Percentiles rank a stretch among this genome's conserved stretches.
Conservation (phyloP, 1,140 invertebrate species). For the Drosophila truncata region DNA sequence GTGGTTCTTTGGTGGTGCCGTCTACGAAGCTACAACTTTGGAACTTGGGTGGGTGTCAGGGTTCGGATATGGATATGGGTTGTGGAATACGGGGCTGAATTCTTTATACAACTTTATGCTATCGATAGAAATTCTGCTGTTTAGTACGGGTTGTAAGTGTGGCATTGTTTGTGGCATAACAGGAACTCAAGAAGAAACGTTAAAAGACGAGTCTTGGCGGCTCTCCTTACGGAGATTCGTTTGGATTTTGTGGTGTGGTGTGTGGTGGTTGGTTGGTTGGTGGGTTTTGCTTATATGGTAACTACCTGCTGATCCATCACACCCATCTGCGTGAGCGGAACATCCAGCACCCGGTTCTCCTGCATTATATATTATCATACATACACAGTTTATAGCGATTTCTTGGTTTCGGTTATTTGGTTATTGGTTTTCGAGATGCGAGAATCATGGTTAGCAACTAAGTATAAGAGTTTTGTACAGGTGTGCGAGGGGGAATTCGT, state of each 20-base stretch:
- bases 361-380: conserved; percentile 78
- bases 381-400: conserved; percentile 61
- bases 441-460: conserved; percentile 52
- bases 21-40: conserved; percentile 61
- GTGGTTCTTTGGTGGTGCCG: conserved; percentile 38
- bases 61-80: conserved; percentile 19
- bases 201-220: conserved; percentile 39
- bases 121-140: conserved; percentile 64
- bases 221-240: conserved; percentile 29
- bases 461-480: conserved; percentile 48
- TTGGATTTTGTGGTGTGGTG: conserved; percentile 39
- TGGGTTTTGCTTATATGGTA: conserved; percentile 68
- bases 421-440: conserved; percentile 31
- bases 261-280: conserved; percentile 25
- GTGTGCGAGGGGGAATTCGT: conserved; percentile 11
- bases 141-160: conserved; percentile 18
- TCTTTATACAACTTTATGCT: conserved; percentile 61
- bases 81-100: conserved; percentile 10
- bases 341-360: conserved; percentile 92
- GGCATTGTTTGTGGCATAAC: conserved; percentile 44
- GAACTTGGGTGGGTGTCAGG: conserved; percentile 21
- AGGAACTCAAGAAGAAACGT: conserved; percentile 70
- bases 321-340: conserved; percentile 94
- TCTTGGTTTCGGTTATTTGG: conserved; percentile 25
- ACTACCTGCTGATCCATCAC: conserved; percentile 93